These are phyloP conservation scores for Gisinianus flammeolus DNA, from an alignment of 2,888 invertebrate species.

Conservation along the genomic window DNA sequence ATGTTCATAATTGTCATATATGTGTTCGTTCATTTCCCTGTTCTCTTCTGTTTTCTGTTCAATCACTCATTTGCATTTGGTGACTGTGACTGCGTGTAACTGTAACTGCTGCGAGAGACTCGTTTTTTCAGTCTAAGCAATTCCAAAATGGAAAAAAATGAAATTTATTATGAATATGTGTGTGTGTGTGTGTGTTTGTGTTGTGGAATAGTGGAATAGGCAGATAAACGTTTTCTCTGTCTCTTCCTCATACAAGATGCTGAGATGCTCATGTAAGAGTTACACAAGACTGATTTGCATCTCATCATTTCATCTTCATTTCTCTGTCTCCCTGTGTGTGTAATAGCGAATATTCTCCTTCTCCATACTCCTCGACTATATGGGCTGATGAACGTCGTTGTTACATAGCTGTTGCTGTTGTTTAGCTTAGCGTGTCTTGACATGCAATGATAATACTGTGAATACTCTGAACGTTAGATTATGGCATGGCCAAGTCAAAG, in stretches of 20 bases:
- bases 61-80: neutral
- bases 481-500: constrained; percentile 45
- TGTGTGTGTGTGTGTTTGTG: too few species aligned
- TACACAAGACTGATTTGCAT: constrained; percentile 38
- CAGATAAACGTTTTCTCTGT: neutral
- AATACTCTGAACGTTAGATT: constrained; percentile 37
- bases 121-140: neutral
- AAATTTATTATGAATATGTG: too few species aligned
- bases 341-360: neutral
- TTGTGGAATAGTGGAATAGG: neutral
- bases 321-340: neutral
- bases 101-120: neutral
- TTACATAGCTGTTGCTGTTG: neutral
- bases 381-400: neutral
- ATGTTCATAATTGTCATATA: too few species aligned
- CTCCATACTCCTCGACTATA: neutral
- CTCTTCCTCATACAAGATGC: neutral
- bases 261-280: constrained; percentile 4
- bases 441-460: constrained; percentile 21
- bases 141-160: neutral
- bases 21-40: neutral
- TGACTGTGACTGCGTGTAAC: neutral
- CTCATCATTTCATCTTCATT: constrained; percentile 23
- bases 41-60: neutral
- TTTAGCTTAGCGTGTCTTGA: constrained; percentile 25